phyloP scores from a whole-genome alignment of 2,888 invertebrate species.

The Timandra comae region DNA sequence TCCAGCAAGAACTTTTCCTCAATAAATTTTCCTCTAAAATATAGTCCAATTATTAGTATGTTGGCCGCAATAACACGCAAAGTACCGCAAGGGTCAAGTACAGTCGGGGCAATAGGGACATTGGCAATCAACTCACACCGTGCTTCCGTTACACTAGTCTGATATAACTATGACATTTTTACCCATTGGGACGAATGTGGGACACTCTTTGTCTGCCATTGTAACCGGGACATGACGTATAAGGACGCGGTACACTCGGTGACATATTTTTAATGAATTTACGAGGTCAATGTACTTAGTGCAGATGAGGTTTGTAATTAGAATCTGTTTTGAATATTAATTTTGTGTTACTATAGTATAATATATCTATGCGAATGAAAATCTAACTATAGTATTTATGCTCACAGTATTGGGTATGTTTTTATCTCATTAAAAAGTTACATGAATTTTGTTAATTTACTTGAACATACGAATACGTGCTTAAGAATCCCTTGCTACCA shows the following conservation, averaged over 20 bases:
- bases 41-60: not conserved
- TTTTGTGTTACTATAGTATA: no score
- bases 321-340: no score
- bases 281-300: not conserved
- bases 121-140: constrained; percentile 47
- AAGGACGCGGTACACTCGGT: constrained; percentile 30
- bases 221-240: constrained; percentile 35
- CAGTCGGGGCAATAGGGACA: constrained; percentile 29
- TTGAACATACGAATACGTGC: no score
- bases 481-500: no score
- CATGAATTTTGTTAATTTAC: no score
- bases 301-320: no score
- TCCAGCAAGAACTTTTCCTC: no score
- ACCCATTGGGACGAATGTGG: constrained; percentile 59
- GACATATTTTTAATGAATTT: constrained; percentile 27
- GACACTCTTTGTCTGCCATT: constrained; percentile 30
- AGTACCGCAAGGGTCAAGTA: constrained; percentile 49
- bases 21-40: no score
- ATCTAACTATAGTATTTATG: no score
- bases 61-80: constrained; percentile 9
- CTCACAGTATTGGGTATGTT: no score
- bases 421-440: no score
- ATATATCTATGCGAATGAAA: no score
- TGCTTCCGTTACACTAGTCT: constrained; percentile 70
- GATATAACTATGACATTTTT: constrained; percentile 72